A percentile compares a stretch with the other conserved stretches of the same genome.
Evolutionary conservation across 2,888 invertebrate species (phyloP).

Genomic region (Dromius quadrimaculatus): DNA sequence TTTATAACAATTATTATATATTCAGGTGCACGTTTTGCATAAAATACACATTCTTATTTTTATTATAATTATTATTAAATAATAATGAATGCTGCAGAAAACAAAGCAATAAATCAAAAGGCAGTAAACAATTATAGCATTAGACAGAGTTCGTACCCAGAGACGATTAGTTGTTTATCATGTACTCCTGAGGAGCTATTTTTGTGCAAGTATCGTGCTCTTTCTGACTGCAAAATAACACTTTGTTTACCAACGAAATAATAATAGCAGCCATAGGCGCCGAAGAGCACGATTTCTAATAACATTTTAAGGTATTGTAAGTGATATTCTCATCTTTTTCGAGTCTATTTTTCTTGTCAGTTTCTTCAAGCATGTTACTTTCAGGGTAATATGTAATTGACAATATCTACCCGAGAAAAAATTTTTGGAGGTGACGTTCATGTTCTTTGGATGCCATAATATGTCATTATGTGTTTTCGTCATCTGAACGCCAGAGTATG

Average conservation of each 20-base stretch:
- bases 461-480: constrained; percentile 37
- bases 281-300: too few species aligned
- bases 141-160: constrained; percentile 11
- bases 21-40: too few species aligned
- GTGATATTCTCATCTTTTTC: too few species aligned
- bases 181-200: constrained; percentile 28
- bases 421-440: constrained; percentile 43
- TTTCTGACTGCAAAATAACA: constrained; percentile 39
- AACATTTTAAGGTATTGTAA: too few species aligned
- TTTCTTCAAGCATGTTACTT: too few species aligned
- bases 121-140: constrained; percentile 1
- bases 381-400: too few species aligned
- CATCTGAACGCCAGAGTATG: constrained; percentile 3
- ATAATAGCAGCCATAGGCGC: too few species aligned
- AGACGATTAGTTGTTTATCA: constrained; percentile 37
- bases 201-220: constrained; percentile 43
- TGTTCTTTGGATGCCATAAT: too few species aligned
- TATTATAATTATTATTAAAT: not conserved
- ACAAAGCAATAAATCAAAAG: constrained; percentile 5
- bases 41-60: not conserved
- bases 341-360: too few species aligned
- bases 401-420: constrained; percentile 32
- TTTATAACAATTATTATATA: too few species aligned
- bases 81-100: constrained; percentile 15
- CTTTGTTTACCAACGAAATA: constrained; percentile 43